Conservation (phyloP, 30 jellyfish, hydroid and myxozoan species). For the Pelagia noctiluca region DNA sequence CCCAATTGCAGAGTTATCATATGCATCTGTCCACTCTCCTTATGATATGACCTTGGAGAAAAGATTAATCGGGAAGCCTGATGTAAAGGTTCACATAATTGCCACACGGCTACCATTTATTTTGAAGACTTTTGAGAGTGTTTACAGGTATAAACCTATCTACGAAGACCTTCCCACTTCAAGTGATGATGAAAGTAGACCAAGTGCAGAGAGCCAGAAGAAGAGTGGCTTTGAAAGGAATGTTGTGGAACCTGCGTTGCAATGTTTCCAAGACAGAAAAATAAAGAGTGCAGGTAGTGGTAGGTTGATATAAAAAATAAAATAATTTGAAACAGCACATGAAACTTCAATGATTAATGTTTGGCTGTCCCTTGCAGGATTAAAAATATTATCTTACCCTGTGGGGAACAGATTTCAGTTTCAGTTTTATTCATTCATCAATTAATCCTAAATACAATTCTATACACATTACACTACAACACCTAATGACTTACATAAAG, state of each 20-base stretch:
- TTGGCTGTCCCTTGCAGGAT: too few relatives aligned
- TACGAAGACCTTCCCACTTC: constrained; percentile 68
- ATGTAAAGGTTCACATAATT: constrained; percentile 56
- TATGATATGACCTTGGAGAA: constrained; percentile 69
- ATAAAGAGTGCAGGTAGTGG: too few relatives aligned
- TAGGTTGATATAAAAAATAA: too few relatives aligned
- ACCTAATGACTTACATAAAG: too few relatives aligned
- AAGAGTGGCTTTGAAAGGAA: not conserved
- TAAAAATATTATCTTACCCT: too few relatives aligned
- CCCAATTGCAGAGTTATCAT: constrained; percentile 39
- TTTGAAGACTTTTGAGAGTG: constrained; percentile 38
- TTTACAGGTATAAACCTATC: constrained; percentile 23
- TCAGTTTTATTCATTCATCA: too few relatives aligned
- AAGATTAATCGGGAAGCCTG: constrained; percentile 73
- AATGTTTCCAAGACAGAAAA: too few relatives aligned
- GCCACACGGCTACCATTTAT: constrained; percentile 64
- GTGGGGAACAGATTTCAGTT: too few relatives aligned
- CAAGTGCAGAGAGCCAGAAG: not conserved
- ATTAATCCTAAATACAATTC: too few relatives aligned
- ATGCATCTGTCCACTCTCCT: constrained; percentile 83
- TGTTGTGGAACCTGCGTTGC: not conserved
- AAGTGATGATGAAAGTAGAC: constrained; percentile 40
- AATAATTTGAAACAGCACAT: too few relatives aligned
- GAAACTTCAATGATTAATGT: too few relatives aligned
- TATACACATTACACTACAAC: too few relatives aligned